Conservation (phyloP, 1,140 invertebrate species). For the Apolygus lucorum region DNA sequence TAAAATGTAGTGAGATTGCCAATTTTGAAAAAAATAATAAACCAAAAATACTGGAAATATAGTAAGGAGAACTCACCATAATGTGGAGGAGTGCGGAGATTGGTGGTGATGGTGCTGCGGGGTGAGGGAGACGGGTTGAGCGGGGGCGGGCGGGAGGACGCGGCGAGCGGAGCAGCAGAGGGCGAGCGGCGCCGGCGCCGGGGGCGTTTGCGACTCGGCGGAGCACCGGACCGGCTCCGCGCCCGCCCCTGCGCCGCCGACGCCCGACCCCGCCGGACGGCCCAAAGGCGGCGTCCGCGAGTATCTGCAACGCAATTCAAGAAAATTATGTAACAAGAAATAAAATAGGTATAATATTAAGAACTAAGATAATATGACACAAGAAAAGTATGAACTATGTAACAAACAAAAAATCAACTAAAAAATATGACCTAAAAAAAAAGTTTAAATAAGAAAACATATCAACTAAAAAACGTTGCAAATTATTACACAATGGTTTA, state of each 20-base stretch:
- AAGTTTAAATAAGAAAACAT: no score
- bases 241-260: background rate
- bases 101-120: constrained; percentile 14
- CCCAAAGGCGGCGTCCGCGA: constrained; percentile 16
- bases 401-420: no score
- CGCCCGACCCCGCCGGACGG: background rate
- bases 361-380: no score
- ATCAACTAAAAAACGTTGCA: no score
- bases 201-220: constrained; percentile 4
- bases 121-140: constrained; percentile 12
- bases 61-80: constrained; percentile 15
- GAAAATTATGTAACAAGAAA: background rate
- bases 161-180: constrained; percentile 6
- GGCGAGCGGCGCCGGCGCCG: background rate
- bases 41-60: no score
- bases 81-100: background rate
- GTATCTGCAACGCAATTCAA: constrained; percentile 1
- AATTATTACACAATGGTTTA: no score
- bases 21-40: no score
- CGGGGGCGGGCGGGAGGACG: background rate
- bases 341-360: no score
- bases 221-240: background rate
- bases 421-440: no score
- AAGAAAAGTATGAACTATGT: no score
- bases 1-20: no score